These are phyloP conservation scores for Diorhabda carinulata DNA, from an alignment of 1,140 invertebrate genomes.

Conservation along the genomic window DNA sequence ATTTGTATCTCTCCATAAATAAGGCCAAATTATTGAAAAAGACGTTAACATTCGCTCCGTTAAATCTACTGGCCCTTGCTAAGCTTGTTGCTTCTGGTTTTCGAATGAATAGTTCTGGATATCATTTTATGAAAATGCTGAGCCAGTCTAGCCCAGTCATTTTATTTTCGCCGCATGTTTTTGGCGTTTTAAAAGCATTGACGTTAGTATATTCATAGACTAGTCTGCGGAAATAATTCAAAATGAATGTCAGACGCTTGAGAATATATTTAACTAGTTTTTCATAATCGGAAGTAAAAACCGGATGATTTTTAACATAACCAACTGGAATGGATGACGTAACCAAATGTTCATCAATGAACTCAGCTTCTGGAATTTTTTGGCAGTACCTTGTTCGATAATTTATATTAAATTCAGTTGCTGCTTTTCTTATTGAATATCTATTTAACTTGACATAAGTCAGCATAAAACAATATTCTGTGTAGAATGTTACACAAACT, in stretches of 20 bases:
- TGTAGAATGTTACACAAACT: too few species aligned
- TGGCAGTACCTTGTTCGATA: too few species aligned
- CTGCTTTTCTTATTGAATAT: too few species aligned
- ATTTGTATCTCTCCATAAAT: too few species aligned
- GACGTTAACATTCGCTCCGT: slow-evolving; percentile 4
- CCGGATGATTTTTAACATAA: too few species aligned
- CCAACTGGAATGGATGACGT: background rate
- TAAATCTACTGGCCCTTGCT: slow-evolving; percentile 1
- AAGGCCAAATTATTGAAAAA: slow-evolving; percentile 13
- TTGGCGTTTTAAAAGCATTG: slow-evolving; percentile 9
- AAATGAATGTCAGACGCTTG: background rate
- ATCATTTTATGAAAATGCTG: slow-evolving; percentile 19
- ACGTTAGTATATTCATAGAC: background rate
- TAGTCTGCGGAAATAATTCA: background rate
- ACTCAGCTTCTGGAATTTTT: background rate
- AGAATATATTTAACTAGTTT: background rate
- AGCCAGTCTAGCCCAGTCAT: slow-evolving; percentile 19
- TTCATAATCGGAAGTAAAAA: too few species aligned
- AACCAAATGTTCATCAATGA: background rate
- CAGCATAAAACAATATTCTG: too few species aligned
- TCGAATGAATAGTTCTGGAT: slow-evolving; percentile 17
- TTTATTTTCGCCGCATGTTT: slow-evolving; percentile 7
- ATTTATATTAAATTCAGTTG: too few species aligned
- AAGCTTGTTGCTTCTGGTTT: slow-evolving; percentile 1
- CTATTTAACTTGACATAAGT: too few species aligned